A percentile compares a stretch with the other conserved stretches of the same genome.
These are phyloP conservation scores for Coccyzus lansbergi DNA, from an alignment of 2,797 vertebrate genomes.

Conservation along the genomic window DNA sequence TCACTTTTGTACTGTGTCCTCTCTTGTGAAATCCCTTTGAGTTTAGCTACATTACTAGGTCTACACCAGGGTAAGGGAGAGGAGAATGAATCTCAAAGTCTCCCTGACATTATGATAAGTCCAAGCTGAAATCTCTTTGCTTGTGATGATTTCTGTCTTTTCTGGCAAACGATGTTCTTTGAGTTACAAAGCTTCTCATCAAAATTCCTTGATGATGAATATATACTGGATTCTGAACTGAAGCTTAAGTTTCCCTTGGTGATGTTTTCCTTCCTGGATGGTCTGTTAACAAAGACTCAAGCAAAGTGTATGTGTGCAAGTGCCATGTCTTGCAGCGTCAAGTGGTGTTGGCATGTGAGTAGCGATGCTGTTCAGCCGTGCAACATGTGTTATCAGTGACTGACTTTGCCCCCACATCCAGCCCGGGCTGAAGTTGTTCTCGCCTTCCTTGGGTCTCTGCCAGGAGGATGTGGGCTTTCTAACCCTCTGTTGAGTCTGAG, in stretches of 20 bases:
- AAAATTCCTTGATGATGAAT: constrained; percentile 46
- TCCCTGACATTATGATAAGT: background rate
- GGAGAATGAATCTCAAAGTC: background rate
- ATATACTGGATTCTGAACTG: constrained; percentile 38
- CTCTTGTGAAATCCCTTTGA: background rate
- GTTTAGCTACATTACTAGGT: background rate
- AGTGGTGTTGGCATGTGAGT: background rate
- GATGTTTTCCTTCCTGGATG: background rate
- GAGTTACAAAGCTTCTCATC: constrained; percentile 41
- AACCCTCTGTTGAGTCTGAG: accelerated
- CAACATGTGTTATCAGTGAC: background rate
- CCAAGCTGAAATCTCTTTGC: constrained; percentile 25
- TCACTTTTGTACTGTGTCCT: background rate
- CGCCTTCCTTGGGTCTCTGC: accelerated
- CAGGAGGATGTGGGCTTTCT: background rate
- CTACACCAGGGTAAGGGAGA: background rate
- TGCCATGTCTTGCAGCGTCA: background rate
- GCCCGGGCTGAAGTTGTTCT: background rate
- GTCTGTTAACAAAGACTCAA: background rate
- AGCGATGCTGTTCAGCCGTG: constrained; percentile 4
- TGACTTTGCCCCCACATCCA: background rate
- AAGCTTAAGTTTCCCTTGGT: constrained; percentile 9
- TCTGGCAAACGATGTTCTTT: constrained; percentile 18
- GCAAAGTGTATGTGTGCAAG: background rate
- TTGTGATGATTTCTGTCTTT: constrained; percentile 39